These are phyloP conservation scores for Drosophila bocqueti DNA, from an alignment of 1,140 invertebrate species.

Conservation along the genomic window DNA sequence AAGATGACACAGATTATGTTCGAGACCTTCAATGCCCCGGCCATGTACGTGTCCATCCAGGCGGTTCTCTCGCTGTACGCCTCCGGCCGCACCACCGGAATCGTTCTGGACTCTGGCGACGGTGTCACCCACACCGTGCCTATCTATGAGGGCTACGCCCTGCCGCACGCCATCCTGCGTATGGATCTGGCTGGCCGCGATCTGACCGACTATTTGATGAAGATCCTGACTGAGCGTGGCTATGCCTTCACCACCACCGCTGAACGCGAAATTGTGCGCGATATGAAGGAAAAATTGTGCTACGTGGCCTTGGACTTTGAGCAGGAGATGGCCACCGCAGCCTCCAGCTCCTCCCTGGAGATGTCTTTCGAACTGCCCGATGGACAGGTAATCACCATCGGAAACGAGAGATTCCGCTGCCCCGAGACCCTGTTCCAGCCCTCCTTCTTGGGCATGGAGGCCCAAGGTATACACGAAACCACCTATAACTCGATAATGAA, in stretches of 20 bases:
- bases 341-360: not conserved
- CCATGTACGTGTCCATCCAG: constrained; percentile 14
- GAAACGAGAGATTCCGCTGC: constrained; percentile 4
- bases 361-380: constrained; percentile 4
- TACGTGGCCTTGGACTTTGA: constrained; percentile 8
- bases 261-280: constrained; percentile 6
- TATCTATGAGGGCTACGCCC: constrained; percentile 7
- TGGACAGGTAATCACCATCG: constrained; percentile 7
- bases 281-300: constrained; percentile 9
- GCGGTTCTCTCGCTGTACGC: constrained; percentile 9
- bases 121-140: constrained; percentile 10
- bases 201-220: constrained; percentile 3
- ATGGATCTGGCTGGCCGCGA: constrained; percentile 12
- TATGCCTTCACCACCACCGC: constrained; percentile 14
- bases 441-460: constrained; percentile 13
- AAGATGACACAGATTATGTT: constrained; percentile 17
- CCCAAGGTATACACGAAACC: constrained; percentile 8
- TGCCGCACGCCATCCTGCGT: constrained; percentile 9
- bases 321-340: constrained; percentile 18
- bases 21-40: constrained; percentile 8
- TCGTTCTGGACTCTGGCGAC: constrained; percentile 8
- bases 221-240: constrained; percentile 7
- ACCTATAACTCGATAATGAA: constrained; percentile 10
- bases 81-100: constrained; percentile 7
- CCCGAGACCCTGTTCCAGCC: constrained; percentile 9